Base-by-base conservation (phyloP, 2,797 vertebrate genomes). In the Falco biarmicus region DNA sequence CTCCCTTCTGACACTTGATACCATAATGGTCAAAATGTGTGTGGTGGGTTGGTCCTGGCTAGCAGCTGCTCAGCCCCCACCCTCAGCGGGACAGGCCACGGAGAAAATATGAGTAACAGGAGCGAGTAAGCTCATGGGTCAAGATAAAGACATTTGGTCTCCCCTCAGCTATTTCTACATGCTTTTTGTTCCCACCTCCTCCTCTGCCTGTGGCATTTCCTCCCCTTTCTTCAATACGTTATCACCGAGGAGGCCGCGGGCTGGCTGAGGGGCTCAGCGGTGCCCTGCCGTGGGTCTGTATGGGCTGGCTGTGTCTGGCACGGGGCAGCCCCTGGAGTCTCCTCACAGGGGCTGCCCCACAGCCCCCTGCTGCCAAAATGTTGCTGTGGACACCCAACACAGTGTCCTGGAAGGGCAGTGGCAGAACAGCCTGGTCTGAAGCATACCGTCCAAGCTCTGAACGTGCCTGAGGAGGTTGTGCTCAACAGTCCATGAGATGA, bases 61-160 rank as follows among this genome's bases (percentile, higher is more conserved):
- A 59, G 45, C 65, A 48, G 32, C 47, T 59, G 39, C 74, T 69
- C 0, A 0, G 21, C 6, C 15, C 11, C 29, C 11, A 28, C 29
- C 21, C 29, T 34, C 29, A 48, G 70, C 15, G 22, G 57, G 34
- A 47, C 31, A 41, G 25, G 41, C 1, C 0, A 5, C 0, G 0
- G 47, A 20, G 29, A 65, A 89, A 61, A 69, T 2, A 61, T 29
- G 25, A 78, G 31, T 54, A 89, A 73, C 2, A 65, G 56, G 25
- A 50, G 22, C 0, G 0, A 63, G 9, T 34, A 65, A 66, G 41
- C 39, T 80, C 24, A 12, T 16, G 34, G 47, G 32, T 74, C 37
- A 32, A 15, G 47, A 87, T 76, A 37, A 79, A 61, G 60, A 69
- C 13, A 7, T 70, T 59, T 77, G 47, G 6, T 83, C 34, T 77